These are phyloP conservation scores for Montifringilla adamsi DNA, from an alignment of 2,113 vertebrate genomes.

Conservation along the genomic window DNA sequence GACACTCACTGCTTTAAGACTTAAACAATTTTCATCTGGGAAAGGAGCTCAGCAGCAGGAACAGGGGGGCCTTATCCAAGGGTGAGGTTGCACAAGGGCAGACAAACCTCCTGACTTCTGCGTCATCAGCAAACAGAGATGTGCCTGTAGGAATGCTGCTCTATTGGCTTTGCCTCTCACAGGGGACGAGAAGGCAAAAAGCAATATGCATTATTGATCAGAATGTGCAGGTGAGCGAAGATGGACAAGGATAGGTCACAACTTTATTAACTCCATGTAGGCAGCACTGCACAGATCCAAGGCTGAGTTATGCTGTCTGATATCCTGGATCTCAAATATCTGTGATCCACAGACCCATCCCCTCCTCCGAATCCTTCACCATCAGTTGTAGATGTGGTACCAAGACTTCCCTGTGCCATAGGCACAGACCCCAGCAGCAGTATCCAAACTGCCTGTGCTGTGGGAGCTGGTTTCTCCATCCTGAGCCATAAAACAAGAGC, in stretches of 20 bases:
- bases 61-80: background rate
- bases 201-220: constrained; percentile 45
- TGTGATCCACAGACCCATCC: background rate
- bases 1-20: constrained; percentile 1
- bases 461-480: background rate
- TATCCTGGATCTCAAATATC: background rate
- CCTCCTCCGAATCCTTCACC: background rate
- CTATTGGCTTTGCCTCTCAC: constrained; percentile 15
- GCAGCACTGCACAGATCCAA: background rate
- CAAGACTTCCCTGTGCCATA: background rate
- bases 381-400: fast-evolving
- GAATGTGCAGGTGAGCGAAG: constrained; percentile 41
- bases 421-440: background rate
- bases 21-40: constrained; percentile 14
- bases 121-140: background rate
- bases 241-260: constrained; percentile 42
- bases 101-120: background rate
- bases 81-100: background rate
- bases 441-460: background rate
- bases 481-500: background rate
- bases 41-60: background rate
- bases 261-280: constrained; percentile 23
- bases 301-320: background rate
- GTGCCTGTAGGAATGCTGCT: constrained; percentile 7
- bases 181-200: constrained; percentile 32